These are phyloP conservation scores for Brachionus paranguensis DNA, from an alignment of 1,140 invertebrate genomes.

Conservation along the genomic window DNA sequence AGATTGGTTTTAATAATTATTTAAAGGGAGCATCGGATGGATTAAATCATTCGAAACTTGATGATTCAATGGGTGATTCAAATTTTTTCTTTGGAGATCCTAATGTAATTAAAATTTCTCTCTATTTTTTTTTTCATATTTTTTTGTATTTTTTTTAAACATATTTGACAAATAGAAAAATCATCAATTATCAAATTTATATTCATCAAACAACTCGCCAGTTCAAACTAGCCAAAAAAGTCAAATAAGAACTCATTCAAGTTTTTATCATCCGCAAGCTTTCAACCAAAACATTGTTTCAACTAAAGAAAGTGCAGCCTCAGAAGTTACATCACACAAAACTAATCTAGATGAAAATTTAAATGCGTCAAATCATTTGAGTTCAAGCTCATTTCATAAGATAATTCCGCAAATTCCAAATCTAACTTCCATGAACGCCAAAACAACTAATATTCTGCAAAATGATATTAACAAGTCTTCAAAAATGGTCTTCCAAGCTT, in stretches of 20 bases:
- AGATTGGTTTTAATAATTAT: too few species aligned
- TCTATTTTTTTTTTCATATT: not conserved
- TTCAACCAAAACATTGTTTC: not conserved
- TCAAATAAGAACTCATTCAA: not conserved
- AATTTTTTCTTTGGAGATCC: not conserved
- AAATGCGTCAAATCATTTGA: not conserved
- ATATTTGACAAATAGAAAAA: not conserved
- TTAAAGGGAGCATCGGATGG: not conserved
- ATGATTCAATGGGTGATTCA: not conserved
- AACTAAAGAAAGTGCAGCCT: not conserved
- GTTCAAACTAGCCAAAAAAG: not conserved
- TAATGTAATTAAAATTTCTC: not conserved
- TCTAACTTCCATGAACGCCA: not conserved
- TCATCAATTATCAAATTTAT: not conserved
- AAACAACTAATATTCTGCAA: not conserved
- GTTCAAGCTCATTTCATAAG: not conserved
- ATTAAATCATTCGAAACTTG: not conserved
- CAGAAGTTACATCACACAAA: not conserved
- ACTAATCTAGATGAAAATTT: not conserved
- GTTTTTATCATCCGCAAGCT: not conserved
- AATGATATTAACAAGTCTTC: not conserved
- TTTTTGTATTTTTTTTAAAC: not conserved
- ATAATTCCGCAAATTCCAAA: not conserved
- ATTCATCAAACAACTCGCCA: not conserved
- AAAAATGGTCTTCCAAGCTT: not conserved